Evolutionary conservation across 2,888 invertebrate genomes (phyloP), one percentile per base, ranked within the genome.

Genomic region (Pocota personata): DNA sequence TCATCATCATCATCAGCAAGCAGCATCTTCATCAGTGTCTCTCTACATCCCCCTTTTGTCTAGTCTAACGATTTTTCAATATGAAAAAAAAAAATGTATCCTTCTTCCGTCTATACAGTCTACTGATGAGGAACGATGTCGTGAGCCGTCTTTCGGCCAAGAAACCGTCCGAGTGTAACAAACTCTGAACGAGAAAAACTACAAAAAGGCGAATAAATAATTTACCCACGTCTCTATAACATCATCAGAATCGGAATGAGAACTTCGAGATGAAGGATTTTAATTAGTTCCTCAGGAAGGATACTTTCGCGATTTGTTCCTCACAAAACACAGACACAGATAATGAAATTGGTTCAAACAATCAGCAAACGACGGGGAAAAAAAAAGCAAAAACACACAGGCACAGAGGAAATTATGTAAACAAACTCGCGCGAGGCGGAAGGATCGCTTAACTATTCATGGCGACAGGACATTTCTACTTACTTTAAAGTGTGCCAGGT

Each of bases 211-310:
- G 80, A 86, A 82, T 86, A 80, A 80, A 82, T 86, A 86, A 86
- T 86, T 86, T 72, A 60, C 71, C 84, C 80, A 80, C 80, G 86
- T 80, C 64, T 62, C 32, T 16, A 35, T 62, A 32, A 55, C 57
- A 64, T 64, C 71, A 55, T 0, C 55, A 43, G 60, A 67, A 52
- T 75, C 50, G 43, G 62, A 86, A 66, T 58, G 76, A 69, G 67
- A 43, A 27, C 40, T 58, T n/a, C 50, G 21, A 21, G 64, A 71
- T 76, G 76, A 67, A 76, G 50, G 76, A 82, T 76, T 80, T 86
- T 86, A 86, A 86, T 86, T 86, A 86, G 80, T 86, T 84, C 76
- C 82, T 82, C 55, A 58, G 82, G 72, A 80, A 58, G 75, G 84
- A 78, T 71, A 32, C 80, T 76, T 57, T 71, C 66, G 66, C 80